Conservation (phyloP, 2,797 vertebrate species). For the Pipistrellus pygmaeus region DNA sequence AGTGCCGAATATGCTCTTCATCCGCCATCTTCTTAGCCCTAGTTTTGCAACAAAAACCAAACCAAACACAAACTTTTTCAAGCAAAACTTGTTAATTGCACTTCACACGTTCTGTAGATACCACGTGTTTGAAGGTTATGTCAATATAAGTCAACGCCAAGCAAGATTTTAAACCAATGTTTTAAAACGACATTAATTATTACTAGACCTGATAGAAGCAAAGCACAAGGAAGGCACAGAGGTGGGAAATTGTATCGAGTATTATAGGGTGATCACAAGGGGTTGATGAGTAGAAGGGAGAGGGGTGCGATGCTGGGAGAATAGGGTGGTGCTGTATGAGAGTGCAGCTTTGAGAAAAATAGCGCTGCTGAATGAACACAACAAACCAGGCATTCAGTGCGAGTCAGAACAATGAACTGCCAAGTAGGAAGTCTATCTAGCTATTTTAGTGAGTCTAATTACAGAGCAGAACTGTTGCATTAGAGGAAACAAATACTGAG, state of each 20-base stretch:
- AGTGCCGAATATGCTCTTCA: too few species aligned
- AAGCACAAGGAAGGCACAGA: background rate
- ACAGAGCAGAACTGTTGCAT: conserved; percentile 63
- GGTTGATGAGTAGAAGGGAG: background rate
- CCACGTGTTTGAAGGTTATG: too few species aligned
- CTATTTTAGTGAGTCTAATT: conserved; percentile 67
- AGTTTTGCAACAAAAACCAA: too few species aligned
- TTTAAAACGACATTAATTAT: too few species aligned
- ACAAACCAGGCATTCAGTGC: background rate
- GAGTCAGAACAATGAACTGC: conserved; percentile 11
- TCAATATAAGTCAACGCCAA: too few species aligned
- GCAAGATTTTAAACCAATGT: too few species aligned
- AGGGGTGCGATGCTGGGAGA: background rate
- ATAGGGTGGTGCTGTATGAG: background rate
- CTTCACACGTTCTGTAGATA: too few species aligned
- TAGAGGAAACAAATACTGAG: conserved; percentile 69
- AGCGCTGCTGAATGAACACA: conserved; percentile 54
- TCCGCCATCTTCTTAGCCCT: too few species aligned
- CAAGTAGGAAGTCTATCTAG: conserved; percentile 65
- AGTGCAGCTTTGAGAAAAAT: conserved; percentile 44
- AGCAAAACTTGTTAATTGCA: too few species aligned
- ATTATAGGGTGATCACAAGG: background rate
- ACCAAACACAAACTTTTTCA: too few species aligned
- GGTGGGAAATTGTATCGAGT: background rate
- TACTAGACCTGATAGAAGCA: too few species aligned